Conservation (phyloP, 1,140 invertebrate species). For the Cherax destructor region DNA sequence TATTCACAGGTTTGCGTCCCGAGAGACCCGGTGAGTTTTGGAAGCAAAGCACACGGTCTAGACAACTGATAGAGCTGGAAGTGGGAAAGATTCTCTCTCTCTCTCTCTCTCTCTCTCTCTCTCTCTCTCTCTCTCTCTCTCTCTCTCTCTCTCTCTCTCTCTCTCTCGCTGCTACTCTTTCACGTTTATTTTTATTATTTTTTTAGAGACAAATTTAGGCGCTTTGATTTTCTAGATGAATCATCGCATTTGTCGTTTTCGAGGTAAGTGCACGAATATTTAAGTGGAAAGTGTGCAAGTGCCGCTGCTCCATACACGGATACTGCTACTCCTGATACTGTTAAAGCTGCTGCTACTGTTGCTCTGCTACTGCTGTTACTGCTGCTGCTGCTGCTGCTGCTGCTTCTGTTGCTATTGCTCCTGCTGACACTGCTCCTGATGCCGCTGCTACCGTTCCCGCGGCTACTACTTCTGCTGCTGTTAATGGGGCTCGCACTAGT, state of each 20-base stretch:
- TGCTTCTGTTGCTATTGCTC: not conserved
- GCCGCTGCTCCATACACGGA: too few relatives aligned
- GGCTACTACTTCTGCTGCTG: too few relatives aligned
- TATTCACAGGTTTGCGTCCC: conserved; percentile 62
- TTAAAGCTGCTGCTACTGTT: too few relatives aligned
- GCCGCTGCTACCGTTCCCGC: not conserved
- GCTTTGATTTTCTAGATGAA: conserved; percentile 68
- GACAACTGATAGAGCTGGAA: not conserved
- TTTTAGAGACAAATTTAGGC: conserved; percentile 52
- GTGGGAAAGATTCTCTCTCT: not conserved
- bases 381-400: not conserved
- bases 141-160: not conserved
- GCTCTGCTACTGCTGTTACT: not conserved
- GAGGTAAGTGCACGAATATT: conserved; percentile 64
- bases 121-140: not conserved
- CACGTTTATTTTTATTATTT: not conserved
- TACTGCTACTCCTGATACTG: not conserved
- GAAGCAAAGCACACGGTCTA: conserved; percentile 61
- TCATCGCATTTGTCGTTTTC: conserved; percentile 60
- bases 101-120: conserved; percentile 24
- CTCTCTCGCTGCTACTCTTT: too few relatives aligned
- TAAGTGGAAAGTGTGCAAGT: conserved; percentile 1
- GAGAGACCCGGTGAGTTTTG: conserved; percentile 53
- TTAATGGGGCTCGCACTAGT: too few relatives aligned
- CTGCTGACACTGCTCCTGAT: not conserved